Evolutionary conservation across 2,888 invertebrate species (phyloP).

Genomic region (Pseudeuparius sepicola): DNA sequence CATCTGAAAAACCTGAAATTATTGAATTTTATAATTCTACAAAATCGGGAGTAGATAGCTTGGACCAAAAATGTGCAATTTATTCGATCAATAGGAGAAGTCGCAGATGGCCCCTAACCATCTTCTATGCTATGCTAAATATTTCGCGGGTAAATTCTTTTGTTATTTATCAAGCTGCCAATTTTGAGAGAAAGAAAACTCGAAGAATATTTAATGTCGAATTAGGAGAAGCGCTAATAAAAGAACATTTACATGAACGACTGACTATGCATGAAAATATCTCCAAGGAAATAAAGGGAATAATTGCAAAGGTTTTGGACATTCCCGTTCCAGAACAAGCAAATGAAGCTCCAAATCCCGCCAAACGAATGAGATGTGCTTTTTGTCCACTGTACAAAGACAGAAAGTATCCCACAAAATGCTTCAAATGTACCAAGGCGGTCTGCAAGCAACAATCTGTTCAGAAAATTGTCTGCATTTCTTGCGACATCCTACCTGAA

Average conservation of each 20-base stretch:
- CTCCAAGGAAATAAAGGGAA: too few relatives aligned
- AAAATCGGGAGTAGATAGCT: constrained; percentile 4
- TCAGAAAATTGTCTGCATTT: constrained; percentile 1
- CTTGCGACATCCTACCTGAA: constrained; percentile 2
- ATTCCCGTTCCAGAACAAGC: too few relatives aligned
- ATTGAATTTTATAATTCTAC: constrained; percentile 4
- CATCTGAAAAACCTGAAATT: constrained; percentile 10
- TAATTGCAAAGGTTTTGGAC: too few relatives aligned
- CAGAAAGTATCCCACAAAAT: constrained; percentile 2
- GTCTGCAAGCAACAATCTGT: constrained; percentile 1
- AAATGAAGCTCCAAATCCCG: too few relatives aligned
- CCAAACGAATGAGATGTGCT: constrained; percentile 2
- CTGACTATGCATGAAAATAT: too few relatives aligned
- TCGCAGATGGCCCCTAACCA: constrained; percentile 7
- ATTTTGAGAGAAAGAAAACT: too few relatives aligned
- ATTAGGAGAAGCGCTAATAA: too few relatives aligned
- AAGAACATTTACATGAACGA: too few relatives aligned
- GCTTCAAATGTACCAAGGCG: background rate
- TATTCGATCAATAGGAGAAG: constrained; percentile 5
- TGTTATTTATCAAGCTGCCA: too few relatives aligned
- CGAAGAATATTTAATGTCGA: too few relatives aligned
- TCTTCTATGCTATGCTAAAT: constrained; percentile 3
- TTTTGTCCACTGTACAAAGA: background rate
- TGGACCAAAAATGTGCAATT: constrained; percentile 6
- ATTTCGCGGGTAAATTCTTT: constrained; percentile 6